phyloP scores from a whole-genome alignment of 1,140 invertebrate species.

The Philopotamus ludificatus region DNA sequence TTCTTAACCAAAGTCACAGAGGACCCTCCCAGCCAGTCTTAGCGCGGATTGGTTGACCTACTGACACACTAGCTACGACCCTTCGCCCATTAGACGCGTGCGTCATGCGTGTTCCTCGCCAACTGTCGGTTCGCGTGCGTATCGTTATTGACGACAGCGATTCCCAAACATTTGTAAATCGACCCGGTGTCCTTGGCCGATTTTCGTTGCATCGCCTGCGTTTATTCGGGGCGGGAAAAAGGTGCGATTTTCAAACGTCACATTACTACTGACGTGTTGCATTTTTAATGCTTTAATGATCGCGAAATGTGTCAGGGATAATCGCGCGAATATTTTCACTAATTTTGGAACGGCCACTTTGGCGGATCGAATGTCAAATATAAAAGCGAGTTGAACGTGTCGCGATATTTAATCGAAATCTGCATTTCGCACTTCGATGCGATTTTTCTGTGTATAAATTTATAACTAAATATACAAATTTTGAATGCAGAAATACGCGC shows the following conservation, averaged over 20 bases:
- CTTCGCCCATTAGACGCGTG: not conserved
- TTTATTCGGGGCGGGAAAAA: too few species aligned
- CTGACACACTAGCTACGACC: constrained; percentile 5
- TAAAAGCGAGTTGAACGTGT: too few species aligned
- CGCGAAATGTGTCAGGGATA: too few species aligned
- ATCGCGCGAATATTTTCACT: too few species aligned
- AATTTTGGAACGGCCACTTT: not conserved
- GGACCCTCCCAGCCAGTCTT: not conserved
- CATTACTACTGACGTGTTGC: too few species aligned
- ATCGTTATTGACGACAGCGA: not conserved
- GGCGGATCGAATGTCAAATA: not conserved
- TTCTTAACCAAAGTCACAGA: not conserved
- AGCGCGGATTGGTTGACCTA: not conserved
- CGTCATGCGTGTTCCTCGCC: not conserved
- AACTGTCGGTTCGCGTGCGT: not conserved
- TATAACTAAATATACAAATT: too few species aligned
- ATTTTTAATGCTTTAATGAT: too few species aligned
- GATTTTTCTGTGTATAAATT: too few species aligned
- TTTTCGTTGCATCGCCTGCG: not conserved
- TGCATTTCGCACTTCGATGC: too few species aligned
- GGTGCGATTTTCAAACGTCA: too few species aligned
- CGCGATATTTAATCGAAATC: too few species aligned
- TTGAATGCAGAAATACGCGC: too few species aligned
- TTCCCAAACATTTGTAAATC: not conserved
- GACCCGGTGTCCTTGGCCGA: not conserved